phyloP scores from a whole-genome alignment of 1,140 invertebrate genomes.

The Microplitis demolitor region DNA sequence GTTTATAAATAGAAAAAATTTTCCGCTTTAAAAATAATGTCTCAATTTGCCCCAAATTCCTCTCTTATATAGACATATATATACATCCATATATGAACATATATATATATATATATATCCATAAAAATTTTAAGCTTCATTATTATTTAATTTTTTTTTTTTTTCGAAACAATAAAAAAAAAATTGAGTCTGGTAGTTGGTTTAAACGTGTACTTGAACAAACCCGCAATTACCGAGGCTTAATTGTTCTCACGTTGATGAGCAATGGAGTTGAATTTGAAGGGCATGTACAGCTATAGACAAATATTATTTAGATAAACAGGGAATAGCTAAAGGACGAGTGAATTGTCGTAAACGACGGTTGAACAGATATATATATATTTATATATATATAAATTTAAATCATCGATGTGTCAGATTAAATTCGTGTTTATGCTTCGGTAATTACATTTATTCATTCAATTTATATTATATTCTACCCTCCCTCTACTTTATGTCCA shows the following conservation, averaged over 20 bases:
- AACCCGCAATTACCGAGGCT: slow-evolving; percentile 30
- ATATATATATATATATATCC: no score
- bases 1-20: no score
- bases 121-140: no score
- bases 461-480: neutral
- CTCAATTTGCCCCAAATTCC: no score
- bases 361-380: neutral
- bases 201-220: neutral
- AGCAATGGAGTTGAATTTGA: slow-evolving; percentile 22
- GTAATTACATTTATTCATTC: neutral
- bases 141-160: no score
- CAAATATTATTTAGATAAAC: neutral
- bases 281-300: neutral
- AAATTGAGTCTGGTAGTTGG: no score
- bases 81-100: no score
- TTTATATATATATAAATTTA: neutral
- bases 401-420: neutral
- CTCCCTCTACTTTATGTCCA: no score
- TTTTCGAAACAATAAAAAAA: no score
- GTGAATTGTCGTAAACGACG: neutral
- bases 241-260: slow-evolving; percentile 31
- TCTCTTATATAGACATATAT: no score
- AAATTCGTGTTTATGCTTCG: neutral
- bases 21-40: no score
- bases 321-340: no score